Evolutionary conservation across 2,888 invertebrate species (phyloP).

Genomic region (Drosophila yooni): DNA sequence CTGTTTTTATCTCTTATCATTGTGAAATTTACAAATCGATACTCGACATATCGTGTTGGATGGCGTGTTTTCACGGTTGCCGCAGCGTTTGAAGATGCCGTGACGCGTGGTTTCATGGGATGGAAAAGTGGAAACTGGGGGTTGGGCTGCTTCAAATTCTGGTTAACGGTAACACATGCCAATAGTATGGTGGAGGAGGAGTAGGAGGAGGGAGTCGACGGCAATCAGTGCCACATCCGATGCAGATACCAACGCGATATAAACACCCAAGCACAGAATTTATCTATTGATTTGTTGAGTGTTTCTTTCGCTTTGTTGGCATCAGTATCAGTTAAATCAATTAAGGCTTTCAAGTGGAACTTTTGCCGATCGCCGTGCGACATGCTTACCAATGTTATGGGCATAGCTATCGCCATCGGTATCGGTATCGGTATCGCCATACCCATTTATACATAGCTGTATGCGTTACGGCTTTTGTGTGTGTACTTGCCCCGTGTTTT

Average conservation of each 20-base stretch:
- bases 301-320: constrained; percentile 43
- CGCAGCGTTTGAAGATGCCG: constrained; percentile 72
- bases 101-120: constrained; percentile 40
- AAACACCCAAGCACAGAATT: constrained; percentile 48
- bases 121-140: constrained; percentile 18
- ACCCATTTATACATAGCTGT: background rate
- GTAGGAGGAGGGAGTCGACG: background rate
- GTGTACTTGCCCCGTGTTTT: constrained; percentile 41
- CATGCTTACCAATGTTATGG: constrained; percentile 67
- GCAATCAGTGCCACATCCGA: constrained; percentile 75
- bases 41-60: constrained; percentile 67
- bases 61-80: constrained; percentile 43
- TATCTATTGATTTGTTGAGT: constrained; percentile 78
- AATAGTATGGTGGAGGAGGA: background rate
- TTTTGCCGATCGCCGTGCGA: constrained; percentile 68
- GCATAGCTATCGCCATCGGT: constrained; percentile 29
- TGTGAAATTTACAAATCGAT: constrained; percentile 82
- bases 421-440: constrained; percentile 35
- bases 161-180: constrained; percentile 28
- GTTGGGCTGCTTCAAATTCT: constrained; percentile 17
- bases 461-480: constrained; percentile 5
- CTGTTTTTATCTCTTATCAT: constrained; percentile 69
- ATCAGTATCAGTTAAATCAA: constrained; percentile 80
- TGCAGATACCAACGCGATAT: constrained; percentile 57
- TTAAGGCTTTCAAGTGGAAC: constrained; percentile 78